Base-by-base conservation (phyloP, 2,113 vertebrate genomes). In the Festucalex cinctus region DNA sequence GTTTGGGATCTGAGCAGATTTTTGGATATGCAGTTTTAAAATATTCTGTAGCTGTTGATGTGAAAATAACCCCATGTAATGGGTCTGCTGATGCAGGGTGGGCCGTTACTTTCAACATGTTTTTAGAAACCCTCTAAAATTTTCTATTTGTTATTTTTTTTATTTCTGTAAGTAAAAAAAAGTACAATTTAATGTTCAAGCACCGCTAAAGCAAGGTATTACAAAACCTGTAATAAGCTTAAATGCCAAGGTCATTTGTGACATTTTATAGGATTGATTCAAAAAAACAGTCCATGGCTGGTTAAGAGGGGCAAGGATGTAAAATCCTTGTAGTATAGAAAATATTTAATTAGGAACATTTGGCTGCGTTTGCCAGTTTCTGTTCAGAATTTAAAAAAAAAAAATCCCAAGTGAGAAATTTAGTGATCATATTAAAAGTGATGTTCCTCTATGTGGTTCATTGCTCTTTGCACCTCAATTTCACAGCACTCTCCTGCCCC, bases 31-130 rank as follows among this genome's bases (percentile, higher is more conserved):
- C 39, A 19, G 59, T 59, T 61, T 65, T 70, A 19, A 65, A 56
- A 66, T 4, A 59, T 44, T 28, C 59, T 63, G 26, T 9, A 75
- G 65, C 66, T 65, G 63, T 69, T 81, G 66, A 70, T 76, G 76
- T 7, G 62, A 28, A 28, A 46, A 75, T 56, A 77, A 17, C 66
- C 53, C 13, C 22, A 41, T 58, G 16, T 9, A 35, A 58, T 19
- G 28, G 16, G 56, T 58, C 56, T 35, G 56, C 14, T 32, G 16
- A 22, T 56, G 24, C 24, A 24, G 39, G 39, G 39, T 2, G 9
- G 20, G 48, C 48, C 20, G 7, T 49, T 0, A 49, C n/a, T 44
- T 44, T 44, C 16, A 12, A 44, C 1, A 19, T 10, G 43, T 46
- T 44, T 46, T 6, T 5, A 46, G 16, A 46, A 17, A 46, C 43